These are phyloP conservation scores for Epiblema foenella DNA, from an alignment of 2,888 invertebrate genomes.

Conservation along the genomic window DNA sequence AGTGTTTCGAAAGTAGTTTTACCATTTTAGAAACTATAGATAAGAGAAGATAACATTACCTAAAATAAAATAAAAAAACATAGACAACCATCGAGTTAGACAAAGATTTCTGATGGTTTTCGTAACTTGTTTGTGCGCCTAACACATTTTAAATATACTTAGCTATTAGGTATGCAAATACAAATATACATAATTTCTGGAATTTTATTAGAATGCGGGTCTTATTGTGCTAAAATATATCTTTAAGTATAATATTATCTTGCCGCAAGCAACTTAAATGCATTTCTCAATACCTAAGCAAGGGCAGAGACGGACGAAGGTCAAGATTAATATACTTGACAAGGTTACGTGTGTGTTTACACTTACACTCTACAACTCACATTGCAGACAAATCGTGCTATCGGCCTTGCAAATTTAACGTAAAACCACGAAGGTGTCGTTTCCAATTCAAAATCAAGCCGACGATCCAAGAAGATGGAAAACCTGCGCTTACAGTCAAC, in stretches of 20 bases:
- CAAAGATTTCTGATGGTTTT: too few relatives aligned
- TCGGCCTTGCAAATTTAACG: constrained; percentile 81
- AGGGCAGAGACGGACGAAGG: constrained; percentile 27
- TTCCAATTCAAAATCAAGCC: constrained; percentile 74
- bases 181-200: too few relatives aligned
- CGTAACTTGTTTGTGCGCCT: too few relatives aligned
- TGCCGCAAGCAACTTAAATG: neutral
- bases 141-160: too few relatives aligned
- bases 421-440: constrained; percentile 74
- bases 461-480: constrained; percentile 62
- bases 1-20: neutral
- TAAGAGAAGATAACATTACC: neutral
- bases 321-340: constrained; percentile 17
- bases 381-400: constrained; percentile 75
- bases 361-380: constrained; percentile 26
- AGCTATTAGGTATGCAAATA: too few relatives aligned
- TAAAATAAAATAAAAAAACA: too few relatives aligned
- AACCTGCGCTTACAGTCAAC: constrained; percentile 67
- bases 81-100: too few relatives aligned
- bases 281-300: constrained; percentile 7
- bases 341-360: constrained; percentile 21
- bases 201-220: too few relatives aligned
- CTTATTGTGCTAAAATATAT: neutral
- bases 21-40: neutral
- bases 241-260: neutral